Conservation (phyloP, 2,113 vertebrate genomes). For the pig (Sus scrofa) region T2T-Sscrofa CM000830.6:107987501-107988000, state of each 20-base stretch:
- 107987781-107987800: too few relatives aligned
- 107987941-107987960: constrained; percentile 20
- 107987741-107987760: too few relatives aligned
- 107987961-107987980: neutral
- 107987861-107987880: constrained; percentile 1
- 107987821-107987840: neutral
- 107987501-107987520: neutral
- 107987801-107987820: neutral
- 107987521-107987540: neutral
- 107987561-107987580: too few relatives aligned
- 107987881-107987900: neutral
- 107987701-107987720: too few relatives aligned
- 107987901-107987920: neutral
- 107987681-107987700: too few relatives aligned
- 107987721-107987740: too few relatives aligned
- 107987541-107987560: neutral
- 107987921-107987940: neutral
- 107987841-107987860: neutral
- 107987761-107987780: too few relatives aligned
- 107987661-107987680: too few relatives aligned
- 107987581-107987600: too few relatives aligned
- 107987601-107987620: too few relatives aligned
- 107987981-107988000: neutral
- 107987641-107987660: too few relatives aligned
- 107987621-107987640: too few relatives aligned